Evolutionary conservation across 2,797 vertebrate genomes (phyloP).

Genomic region (Propithecus deckenii): DNA sequence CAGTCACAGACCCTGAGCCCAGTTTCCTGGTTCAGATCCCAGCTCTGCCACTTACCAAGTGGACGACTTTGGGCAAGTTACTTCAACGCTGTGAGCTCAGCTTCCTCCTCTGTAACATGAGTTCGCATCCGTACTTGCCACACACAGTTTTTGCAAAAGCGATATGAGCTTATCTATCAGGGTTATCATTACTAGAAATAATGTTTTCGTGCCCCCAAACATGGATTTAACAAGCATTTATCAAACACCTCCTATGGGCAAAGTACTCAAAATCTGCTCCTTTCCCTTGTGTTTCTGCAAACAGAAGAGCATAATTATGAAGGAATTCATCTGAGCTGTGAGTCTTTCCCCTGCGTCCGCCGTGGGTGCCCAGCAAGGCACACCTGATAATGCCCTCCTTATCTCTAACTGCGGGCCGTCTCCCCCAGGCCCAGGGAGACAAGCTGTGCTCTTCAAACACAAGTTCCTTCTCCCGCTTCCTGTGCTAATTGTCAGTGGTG

Average conservation of each 20-base stretch:
- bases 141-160: neutral
- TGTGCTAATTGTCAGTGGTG: conserved; percentile 29
- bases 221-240: neutral
- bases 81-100: neutral
- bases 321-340: conserved; percentile 13
- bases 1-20: neutral
- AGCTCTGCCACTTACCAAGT: neutral
- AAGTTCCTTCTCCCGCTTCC: conserved; percentile 53
- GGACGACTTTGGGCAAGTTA: neutral
- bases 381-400: neutral
- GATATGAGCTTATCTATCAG: neutral
- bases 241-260: neutral
- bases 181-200: neutral
- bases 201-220: neutral
- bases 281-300: conserved; percentile 2
- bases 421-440: neutral
- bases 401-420: neutral
- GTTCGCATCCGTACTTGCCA: neutral
- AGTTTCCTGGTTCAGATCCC: neutral
- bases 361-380: neutral
- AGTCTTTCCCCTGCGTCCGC: neutral
- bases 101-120: neutral
- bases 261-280: neutral
- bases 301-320: neutral
- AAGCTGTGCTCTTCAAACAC: conserved; percentile 25